Percentiles rank a stretch among this genome's conserved stretches.
Evolutionary conservation across 2,113 vertebrate species (phyloP).

Genomic region (Takifugu bimaculatus): DNA sequence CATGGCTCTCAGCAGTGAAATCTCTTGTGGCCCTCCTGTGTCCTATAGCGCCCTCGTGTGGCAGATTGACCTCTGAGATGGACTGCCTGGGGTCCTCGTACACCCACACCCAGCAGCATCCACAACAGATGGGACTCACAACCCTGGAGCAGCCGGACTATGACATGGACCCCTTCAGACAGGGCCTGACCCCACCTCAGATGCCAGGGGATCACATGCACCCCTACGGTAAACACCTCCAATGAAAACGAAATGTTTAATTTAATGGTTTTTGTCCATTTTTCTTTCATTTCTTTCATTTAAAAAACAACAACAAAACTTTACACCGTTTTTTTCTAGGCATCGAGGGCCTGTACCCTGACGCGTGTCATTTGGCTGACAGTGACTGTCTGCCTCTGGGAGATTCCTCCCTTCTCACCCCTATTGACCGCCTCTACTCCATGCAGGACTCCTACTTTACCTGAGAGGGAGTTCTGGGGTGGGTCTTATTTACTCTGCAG

Average conservation of each 20-base stretch:
- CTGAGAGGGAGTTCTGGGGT: conserved; percentile 62
- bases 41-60: conserved; percentile 75
- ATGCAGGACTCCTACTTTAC: conserved; percentile 99
- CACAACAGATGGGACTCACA: conserved; percentile 81
- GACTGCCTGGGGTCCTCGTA: conserved; percentile 83
- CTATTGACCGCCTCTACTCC: conserved; percentile 95
- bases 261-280: not conserved
- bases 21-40: conserved; percentile 11
- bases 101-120: conserved; percentile 72
- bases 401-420: conserved; percentile 84
- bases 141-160: conserved; percentile 84
- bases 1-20: not conserved
- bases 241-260: not conserved
- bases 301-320: too few species aligned
- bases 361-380: conserved; percentile 82
- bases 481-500: not conserved
- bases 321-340: conserved; percentile 66
- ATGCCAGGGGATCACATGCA: conserved; percentile 99
- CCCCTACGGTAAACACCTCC: conserved; percentile 81
- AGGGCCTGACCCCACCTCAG: conserved; percentile 94
- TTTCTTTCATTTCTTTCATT: not conserved
- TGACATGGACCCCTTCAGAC: conserved; percentile 86
- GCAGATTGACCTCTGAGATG: conserved; percentile 67
- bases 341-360: conserved; percentile 82
- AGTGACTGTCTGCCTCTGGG: conserved; percentile 81